Evolutionary conservation across 1,140 invertebrate genomes (phyloP).

Genomic region (Sarcophaga bullata): DNA sequence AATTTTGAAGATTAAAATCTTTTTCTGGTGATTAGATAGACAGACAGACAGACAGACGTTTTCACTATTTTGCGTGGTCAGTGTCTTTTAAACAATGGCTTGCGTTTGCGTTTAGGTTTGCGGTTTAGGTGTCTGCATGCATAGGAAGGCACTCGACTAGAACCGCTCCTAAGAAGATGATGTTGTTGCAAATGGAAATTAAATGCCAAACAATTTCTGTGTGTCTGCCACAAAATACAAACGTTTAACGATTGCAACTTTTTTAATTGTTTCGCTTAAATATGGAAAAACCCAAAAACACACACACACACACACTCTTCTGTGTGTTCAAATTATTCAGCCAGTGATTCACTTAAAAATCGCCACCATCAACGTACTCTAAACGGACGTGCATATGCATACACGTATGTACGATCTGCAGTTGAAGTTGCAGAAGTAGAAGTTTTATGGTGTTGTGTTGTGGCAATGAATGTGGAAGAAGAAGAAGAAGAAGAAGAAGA

Average conservation of each 20-base stretch:
- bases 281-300: neutral
- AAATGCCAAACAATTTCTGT: too few relatives aligned
- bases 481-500: too few relatives aligned
- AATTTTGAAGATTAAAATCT: neutral
- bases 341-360: too few relatives aligned
- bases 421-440: too few relatives aligned
- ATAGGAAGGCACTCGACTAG: neutral
- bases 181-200: constrained; percentile 8
- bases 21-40: neutral
- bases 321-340: too few relatives aligned
- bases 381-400: too few relatives aligned
- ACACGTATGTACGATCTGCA: too few relatives aligned
- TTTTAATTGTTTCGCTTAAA: constrained; percentile 20
- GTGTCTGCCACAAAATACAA: neutral
- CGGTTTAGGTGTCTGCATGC: neutral
- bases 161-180: neutral
- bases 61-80: constrained; percentile 39
- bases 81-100: constrained; percentile 1
- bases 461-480: too few relatives aligned
- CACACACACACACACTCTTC: too few relatives aligned
- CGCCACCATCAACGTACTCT: too few relatives aligned
- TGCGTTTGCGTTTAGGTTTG: too few relatives aligned
- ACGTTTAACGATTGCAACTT: constrained; percentile 10
- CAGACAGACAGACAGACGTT: neutral
- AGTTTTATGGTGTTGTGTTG: too few relatives aligned